A percentile compares a stretch with the other conserved stretches of the same genome.
Evolutionary conservation across 2,888 invertebrate genomes (phyloP).

Genomic region (Eupithecia dodoneata): DNA sequence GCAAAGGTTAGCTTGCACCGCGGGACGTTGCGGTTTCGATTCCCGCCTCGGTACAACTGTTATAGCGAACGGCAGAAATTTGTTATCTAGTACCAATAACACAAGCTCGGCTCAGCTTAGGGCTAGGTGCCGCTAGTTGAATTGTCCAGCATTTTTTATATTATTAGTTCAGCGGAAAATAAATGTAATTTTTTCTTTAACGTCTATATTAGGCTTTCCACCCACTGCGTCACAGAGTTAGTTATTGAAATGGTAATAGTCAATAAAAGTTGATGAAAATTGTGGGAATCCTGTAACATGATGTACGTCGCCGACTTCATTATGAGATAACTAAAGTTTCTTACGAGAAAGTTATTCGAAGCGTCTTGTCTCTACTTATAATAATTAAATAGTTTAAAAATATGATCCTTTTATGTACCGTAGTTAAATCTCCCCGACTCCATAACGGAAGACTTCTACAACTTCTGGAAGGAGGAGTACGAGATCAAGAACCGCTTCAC

Average conservation of each 20-base stretch:
- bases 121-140: too few relatives aligned
- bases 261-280: too few relatives aligned
- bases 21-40: too few relatives aligned
- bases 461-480: slow-evolving; percentile 65
- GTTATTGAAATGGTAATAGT: background rate
- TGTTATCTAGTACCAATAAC: too few relatives aligned
- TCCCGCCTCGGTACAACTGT: too few relatives aligned
- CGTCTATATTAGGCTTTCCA: background rate
- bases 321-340: too few relatives aligned
- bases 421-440: slow-evolving; percentile 9
- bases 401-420: background rate
- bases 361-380: background rate
- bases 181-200: background rate
- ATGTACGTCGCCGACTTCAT: background rate
- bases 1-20: too few relatives aligned
- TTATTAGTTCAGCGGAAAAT: background rate
- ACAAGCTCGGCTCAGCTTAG: too few relatives aligned
- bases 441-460: slow-evolving; percentile 54
- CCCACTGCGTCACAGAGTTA: background rate
- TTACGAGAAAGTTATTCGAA: too few relatives aligned
- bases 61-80: too few relatives aligned
- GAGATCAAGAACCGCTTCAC: slow-evolving; percentile 54
- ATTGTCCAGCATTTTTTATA: too few relatives aligned
- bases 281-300: background rate
- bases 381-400: background rate